Conservation (phyloP, 2,113 vertebrate genomes). For the Nycticorax nycticorax region DNA sequence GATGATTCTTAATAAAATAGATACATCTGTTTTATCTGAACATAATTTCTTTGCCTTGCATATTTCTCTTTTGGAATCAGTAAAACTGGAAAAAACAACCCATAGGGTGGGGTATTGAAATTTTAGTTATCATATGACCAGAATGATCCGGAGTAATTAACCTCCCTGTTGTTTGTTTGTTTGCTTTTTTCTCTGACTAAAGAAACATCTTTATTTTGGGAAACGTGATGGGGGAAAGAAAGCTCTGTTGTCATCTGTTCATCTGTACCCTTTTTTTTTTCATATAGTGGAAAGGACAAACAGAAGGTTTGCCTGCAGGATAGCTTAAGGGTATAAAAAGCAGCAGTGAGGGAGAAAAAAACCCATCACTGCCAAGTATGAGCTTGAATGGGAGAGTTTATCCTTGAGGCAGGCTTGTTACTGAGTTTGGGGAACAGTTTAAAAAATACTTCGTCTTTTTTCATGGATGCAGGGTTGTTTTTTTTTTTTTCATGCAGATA, state of each 20-base stretch:
- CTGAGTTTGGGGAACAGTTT: background rate
- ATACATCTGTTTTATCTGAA: background rate
- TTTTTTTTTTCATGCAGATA: background rate
- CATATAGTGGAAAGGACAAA: background rate
- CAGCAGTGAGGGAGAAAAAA: background rate
- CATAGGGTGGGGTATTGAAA: background rate
- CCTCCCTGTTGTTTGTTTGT: no score
- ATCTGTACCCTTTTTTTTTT: background rate
- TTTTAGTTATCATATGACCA: background rate
- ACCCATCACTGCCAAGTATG: no score
- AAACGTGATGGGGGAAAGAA: background rate
- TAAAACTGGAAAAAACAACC: background rate
- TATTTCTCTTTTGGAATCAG: background rate
- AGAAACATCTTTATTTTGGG: background rate
- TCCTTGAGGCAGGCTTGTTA: background rate
- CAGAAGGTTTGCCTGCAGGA: background rate
- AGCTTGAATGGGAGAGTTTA: background rate
- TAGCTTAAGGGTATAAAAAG: background rate
- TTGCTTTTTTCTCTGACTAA: background rate
- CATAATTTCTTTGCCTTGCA: fast-evolving
- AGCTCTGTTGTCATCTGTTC: background rate
- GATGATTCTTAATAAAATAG: background rate
- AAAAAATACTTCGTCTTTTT: background rate
- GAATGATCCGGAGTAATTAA: background rate
- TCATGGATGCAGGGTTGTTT: background rate